These are phyloP conservation scores for Calonectris borealis DNA, from an alignment of 2,113 vertebrate species.

Conservation along the genomic window DNA sequence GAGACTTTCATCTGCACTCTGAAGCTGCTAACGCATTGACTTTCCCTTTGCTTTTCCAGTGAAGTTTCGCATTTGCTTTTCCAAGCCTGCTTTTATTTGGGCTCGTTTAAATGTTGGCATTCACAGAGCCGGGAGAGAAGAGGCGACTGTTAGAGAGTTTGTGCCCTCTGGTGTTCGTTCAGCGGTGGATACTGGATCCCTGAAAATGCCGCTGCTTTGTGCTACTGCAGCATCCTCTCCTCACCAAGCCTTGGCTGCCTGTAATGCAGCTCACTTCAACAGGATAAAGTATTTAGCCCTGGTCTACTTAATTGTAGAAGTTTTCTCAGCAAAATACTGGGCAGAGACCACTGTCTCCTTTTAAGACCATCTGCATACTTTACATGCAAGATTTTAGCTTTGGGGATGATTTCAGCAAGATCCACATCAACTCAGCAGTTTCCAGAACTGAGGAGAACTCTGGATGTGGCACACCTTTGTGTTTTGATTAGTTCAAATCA, in stretches of 20 bases:
- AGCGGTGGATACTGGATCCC: background rate
- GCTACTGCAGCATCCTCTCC: background rate
- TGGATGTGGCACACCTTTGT: background rate
- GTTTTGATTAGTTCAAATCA: background rate
- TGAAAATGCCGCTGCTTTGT: background rate
- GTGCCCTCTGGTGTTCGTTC: conserved; percentile 66
- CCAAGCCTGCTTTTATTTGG: background rate
- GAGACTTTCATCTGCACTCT: background rate
- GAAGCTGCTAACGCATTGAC: background rate
- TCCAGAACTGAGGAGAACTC: background rate
- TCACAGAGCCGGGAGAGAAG: background rate
- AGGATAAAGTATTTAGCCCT: background rate
- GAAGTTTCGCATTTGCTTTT: background rate
- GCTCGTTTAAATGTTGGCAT: background rate
- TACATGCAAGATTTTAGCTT: background rate
- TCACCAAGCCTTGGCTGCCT: background rate
- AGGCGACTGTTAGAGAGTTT: background rate
- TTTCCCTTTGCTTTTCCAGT: background rate
- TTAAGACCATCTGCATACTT: background rate
- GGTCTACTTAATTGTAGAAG: background rate
- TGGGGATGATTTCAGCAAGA: background rate
- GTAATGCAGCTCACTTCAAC: background rate
- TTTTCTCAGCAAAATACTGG: background rate
- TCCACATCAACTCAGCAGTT: background rate
- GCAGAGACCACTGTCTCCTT: background rate